Evolutionary conservation across 2,797 vertebrate species (phyloP).

Genomic region (Apogon talboti): DNA sequence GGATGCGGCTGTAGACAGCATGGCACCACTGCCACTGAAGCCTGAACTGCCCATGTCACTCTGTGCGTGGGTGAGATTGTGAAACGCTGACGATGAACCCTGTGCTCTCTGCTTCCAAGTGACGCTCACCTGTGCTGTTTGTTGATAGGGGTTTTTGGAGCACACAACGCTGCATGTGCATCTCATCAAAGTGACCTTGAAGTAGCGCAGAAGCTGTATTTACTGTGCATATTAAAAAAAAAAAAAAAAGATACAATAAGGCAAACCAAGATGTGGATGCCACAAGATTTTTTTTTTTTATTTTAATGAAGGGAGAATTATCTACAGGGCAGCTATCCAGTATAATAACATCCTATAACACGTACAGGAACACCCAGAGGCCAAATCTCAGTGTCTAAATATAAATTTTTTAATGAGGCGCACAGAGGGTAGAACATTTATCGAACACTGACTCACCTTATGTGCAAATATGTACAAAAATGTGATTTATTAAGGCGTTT

Average conservation of each 20-base stretch:
- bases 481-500: neutral
- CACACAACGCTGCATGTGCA: conserved; percentile 5
- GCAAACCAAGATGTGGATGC: neutral
- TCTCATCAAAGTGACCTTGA: conserved; percentile 64
- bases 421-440: neutral
- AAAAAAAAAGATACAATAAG: conserved; percentile 15
- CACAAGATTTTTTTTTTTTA: neutral
- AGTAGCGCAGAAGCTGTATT: conserved; percentile 20
- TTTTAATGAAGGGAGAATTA: neutral
- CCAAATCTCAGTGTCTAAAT: neutral
- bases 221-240: conserved; percentile 27
- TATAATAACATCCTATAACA: no score
- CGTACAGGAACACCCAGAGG: neutral
- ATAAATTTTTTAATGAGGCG: neutral
- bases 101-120: conserved; percentile 8
- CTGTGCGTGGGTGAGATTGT: neutral
- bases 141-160: conserved; percentile 50
- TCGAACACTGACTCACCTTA: neutral
- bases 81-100: conserved; percentile 8
- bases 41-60: neutral
- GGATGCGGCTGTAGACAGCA: conserved; percentile 17
- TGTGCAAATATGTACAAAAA: neutral
- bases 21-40: conserved; percentile 7
- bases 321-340: neutral
- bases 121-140: conserved; percentile 33